Percentiles rank a stretch among this genome's conserved stretches.
phyloP scores from a whole-genome alignment of 2,888 invertebrate genomes.

The Empis livida region DNA sequence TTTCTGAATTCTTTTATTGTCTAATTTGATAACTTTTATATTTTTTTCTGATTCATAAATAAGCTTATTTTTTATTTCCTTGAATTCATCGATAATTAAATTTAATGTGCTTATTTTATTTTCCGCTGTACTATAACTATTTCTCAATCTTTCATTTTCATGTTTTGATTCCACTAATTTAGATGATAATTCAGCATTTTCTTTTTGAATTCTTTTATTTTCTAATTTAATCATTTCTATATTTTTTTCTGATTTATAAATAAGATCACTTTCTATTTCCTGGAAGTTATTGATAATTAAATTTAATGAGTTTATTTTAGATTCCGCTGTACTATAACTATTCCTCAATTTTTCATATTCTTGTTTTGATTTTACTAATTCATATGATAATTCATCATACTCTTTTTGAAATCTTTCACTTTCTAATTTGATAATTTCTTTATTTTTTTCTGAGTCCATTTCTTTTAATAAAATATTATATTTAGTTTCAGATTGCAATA shows the following conservation, averaged over 20 bases:
- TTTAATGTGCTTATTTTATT: not conserved
- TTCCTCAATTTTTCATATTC: constrained; percentile 40
- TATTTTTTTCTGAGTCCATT: too few relatives aligned
- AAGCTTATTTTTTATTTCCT: too few relatives aligned
- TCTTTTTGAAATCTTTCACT: constrained; percentile 34
- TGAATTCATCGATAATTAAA: too few relatives aligned
- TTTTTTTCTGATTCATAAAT: too few relatives aligned
- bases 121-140: constrained; percentile 23
- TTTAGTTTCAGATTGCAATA: too few relatives aligned
- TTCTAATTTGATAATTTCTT: too few relatives aligned
- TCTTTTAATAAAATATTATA: too few relatives aligned
- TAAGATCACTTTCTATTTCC: too few relatives aligned
- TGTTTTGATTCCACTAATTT: constrained; percentile 45
- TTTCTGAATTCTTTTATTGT: constrained; percentile 27
- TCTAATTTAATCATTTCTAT: too few relatives aligned
- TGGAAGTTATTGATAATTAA: too few relatives aligned
- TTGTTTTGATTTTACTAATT: constrained; percentile 44
- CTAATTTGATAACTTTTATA: too few relatives aligned
- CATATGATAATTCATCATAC: constrained; percentile 42
- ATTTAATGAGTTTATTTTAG: not conserved
- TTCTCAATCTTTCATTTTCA: constrained; percentile 40
- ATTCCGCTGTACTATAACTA: constrained; percentile 21
- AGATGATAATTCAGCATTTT: constrained; percentile 42
- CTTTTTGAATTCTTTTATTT: constrained; percentile 31
- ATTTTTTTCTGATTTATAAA: too few relatives aligned